Percentiles rank a stretch among this genome's conserved stretches.
phyloP scores from a whole-genome alignment of 2,113 vertebrate species.

The Nettapus auritus region DNA sequence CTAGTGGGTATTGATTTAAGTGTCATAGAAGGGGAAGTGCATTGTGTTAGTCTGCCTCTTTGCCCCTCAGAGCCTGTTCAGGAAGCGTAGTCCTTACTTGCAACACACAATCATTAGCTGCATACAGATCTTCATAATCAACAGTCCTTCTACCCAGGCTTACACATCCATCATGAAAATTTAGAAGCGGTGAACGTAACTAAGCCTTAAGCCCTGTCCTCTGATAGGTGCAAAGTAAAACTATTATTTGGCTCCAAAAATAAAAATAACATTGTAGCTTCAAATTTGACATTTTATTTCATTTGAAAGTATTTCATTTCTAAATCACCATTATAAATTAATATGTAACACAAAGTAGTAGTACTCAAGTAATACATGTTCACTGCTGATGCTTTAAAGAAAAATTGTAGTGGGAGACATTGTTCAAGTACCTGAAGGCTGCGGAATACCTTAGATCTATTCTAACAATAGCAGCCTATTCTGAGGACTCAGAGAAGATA shows the following conservation, averaged over 20 bases:
- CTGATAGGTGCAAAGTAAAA: not conserved
- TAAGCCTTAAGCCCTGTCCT: not conserved
- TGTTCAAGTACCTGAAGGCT: not conserved
- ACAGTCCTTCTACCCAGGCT: not conserved
- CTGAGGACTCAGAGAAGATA: not conserved
- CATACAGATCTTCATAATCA: not conserved
- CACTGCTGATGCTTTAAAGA: not conserved
- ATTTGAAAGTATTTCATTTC: not conserved
- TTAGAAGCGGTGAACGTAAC: not conserved
- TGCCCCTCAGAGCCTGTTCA: not conserved
- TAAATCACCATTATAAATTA: not conserved
- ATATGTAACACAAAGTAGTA: not conserved
- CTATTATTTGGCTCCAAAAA: not conserved
- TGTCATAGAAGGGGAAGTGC: not conserved
- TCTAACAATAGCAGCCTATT: not conserved
- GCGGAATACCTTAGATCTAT: not conserved
- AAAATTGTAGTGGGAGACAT: not conserved
- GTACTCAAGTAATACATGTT: not conserved
- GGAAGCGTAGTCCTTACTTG: not conserved
- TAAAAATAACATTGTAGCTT: not conserved
- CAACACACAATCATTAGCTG: not conserved
- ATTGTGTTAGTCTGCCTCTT: not conserved
- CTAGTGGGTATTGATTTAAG: not conserved
- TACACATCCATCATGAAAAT: not conserved
- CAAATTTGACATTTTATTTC: not conserved